A percentile compares a stretch with the other conserved stretches of the same genome.
phyloP scores from a whole-genome alignment of 2,113 vertebrate genomes.

The Pangasianodon hypophthalmus region DNA sequence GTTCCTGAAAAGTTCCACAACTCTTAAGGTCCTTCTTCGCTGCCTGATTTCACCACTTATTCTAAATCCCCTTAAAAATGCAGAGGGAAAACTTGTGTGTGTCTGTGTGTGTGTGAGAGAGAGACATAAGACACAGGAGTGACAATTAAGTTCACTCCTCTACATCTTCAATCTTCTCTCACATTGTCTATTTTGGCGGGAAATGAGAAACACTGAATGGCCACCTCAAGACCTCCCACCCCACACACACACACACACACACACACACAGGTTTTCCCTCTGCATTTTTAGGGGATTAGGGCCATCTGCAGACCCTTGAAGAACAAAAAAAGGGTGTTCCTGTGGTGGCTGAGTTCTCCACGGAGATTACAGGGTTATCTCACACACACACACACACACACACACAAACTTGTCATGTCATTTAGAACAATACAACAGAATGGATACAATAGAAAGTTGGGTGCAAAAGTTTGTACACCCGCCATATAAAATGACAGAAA shows the following conservation, averaged over 20 bases:
- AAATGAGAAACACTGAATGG: constrained; percentile 65
- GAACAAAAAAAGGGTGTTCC: constrained; percentile 72
- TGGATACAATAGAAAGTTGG: neutral
- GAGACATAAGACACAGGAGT: neutral
- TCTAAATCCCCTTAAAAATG: constrained; percentile 68
- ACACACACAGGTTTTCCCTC: constrained; percentile 64
- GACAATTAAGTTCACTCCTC: constrained; percentile 24
- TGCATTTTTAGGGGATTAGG: constrained; percentile 77
- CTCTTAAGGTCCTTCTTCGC: neutral
- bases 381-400: neutral
- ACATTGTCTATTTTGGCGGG: constrained; percentile 70
- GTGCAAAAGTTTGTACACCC: neutral
- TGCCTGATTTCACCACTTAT: neutral
- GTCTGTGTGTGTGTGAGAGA: constrained; percentile 40
- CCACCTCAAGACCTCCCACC: constrained; percentile 55
- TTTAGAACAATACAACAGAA: neutral
- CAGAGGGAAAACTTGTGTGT: constrained; percentile 64
- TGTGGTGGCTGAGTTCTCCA: constrained; percentile 39
- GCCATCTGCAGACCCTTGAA: constrained; percentile 79
- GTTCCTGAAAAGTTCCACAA: neutral
- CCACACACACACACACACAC: constrained; percentile 50
- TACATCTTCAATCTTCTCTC: constrained; percentile 19
- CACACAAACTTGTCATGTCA: neutral
- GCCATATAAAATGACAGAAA: neutral
- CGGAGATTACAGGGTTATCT: constrained; percentile 43